Conservation (phyloP, 1,140 invertebrate genomes). For the Microvelia longipes region DNA sequence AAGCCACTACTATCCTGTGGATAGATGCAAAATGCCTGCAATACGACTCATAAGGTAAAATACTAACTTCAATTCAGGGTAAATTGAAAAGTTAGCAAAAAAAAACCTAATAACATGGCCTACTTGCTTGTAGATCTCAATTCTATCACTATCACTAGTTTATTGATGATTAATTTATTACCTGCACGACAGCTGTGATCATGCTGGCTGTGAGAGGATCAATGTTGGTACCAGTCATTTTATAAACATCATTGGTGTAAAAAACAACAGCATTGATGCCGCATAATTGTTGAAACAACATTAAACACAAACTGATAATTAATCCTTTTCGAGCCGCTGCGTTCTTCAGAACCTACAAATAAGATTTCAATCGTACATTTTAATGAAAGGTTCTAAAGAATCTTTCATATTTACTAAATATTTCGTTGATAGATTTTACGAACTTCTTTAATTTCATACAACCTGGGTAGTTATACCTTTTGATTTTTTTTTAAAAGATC, state of each 20-base stretch:
- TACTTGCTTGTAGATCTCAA: too few relatives aligned
- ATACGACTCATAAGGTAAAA: too few relatives aligned
- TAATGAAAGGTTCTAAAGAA: background rate
- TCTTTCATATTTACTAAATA: background rate
- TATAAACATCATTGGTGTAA: slow-evolving; percentile 57
- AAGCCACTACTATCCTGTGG: too few relatives aligned
- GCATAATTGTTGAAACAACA: slow-evolving; percentile 72
- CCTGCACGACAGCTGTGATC: background rate
- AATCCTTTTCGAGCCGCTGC: slow-evolving; percentile 47
- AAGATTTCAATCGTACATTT: too few relatives aligned
- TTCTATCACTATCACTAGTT: too few relatives aligned
- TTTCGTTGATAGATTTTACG: background rate
- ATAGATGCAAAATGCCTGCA: too few relatives aligned
- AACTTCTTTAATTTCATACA: background rate
- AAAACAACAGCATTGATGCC: slow-evolving; percentile 78
- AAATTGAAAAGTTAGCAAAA: too few relatives aligned
- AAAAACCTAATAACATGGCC: too few relatives aligned
- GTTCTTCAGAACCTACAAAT: slow-evolving; percentile 39
- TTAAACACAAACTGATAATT: slow-evolving; percentile 52
- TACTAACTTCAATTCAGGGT: too few relatives aligned
- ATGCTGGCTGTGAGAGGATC: background rate
- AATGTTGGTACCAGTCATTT: slow-evolving; percentile 27
- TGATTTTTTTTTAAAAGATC: too few relatives aligned
- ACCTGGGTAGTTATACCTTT: too few relatives aligned
- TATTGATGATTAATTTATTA: too few relatives aligned